Percentiles rank a stretch among this genome's conserved stretches.
These are phyloP conservation scores for Cuculus canorus DNA, from an alignment of 2,797 vertebrate species.

Conservation along the genomic window DNA sequence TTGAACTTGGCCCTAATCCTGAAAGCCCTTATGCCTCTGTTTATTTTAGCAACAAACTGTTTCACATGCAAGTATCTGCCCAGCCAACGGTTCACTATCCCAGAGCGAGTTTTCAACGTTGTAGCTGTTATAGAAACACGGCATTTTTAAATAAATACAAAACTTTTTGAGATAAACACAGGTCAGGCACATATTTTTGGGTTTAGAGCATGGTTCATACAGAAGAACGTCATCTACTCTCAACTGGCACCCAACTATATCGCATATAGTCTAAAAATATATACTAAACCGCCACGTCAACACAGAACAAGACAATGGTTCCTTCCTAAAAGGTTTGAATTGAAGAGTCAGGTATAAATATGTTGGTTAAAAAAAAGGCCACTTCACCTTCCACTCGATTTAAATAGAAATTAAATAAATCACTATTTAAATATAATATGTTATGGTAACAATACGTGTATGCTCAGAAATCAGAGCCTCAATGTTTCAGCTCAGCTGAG, in stretches of 20 bases:
- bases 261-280: background rate
- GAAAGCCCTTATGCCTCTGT: conserved; percentile 16
- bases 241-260: background rate
- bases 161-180: background rate
- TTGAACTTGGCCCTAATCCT: conserved; percentile 38
- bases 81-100: background rate
- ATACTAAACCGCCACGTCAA: background rate
- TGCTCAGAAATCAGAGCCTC: background rate
- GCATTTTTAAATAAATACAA: background rate
- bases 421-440: background rate
- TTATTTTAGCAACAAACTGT: conserved; percentile 56
- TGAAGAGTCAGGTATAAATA: background rate
- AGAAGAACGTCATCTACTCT: background rate
- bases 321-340: background rate
- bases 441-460: background rate
- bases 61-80: conserved; percentile 34
- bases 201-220: background rate
- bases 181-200: background rate
- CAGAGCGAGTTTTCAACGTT: background rate
- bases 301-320: background rate
- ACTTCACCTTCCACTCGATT: background rate
- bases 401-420: background rate
- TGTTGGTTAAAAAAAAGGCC: background rate
- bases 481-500: background rate
- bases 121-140: background rate